Percentiles rank a stretch among this genome's conserved stretches.
phyloP scores from a whole-genome alignment of 2,888 invertebrate genomes.

The Eupsilia transversa region DNA sequence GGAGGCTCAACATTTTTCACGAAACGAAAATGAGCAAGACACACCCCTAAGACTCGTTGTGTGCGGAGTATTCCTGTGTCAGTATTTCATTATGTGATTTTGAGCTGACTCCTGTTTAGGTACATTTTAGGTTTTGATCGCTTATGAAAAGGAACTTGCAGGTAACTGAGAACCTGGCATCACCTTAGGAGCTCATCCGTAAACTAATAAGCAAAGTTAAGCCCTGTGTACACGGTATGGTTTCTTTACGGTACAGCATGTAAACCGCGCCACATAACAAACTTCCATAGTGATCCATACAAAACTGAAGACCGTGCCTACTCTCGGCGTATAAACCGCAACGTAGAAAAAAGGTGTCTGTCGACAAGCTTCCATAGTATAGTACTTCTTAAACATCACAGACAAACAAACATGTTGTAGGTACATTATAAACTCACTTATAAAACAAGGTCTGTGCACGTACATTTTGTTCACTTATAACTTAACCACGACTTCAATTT shows the following conservation, averaged over 20 bases:
- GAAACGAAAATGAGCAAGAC: slow-evolving; percentile 86
- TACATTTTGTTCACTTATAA: slow-evolving; percentile 61
- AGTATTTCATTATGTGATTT: slow-evolving; percentile 81
- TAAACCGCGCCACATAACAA: no score
- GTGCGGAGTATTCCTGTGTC: slow-evolving; percentile 73
- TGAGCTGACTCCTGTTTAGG: slow-evolving; percentile 64
- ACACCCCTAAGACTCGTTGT: slow-evolving; percentile 82
- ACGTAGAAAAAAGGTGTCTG: no score
- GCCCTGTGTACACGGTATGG: no score
- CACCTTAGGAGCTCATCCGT: background rate
- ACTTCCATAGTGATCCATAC: no score
- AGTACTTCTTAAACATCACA: slow-evolving; percentile 3
- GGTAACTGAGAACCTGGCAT: background rate
- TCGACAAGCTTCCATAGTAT: no score
- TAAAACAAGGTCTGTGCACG: slow-evolving; percentile 50
- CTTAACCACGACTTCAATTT: slow-evolving; percentile 59
- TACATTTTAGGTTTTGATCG: background rate
- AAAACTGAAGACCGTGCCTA: no score
- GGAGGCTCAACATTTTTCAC: slow-evolving; percentile 86
- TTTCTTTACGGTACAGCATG: no score
- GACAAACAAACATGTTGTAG: slow-evolving; percentile 23
- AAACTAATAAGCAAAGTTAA: background rate
- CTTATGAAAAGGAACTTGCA: background rate
- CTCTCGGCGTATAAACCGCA: no score
- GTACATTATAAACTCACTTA: slow-evolving; percentile 42